Conservation (phyloP, 2,113 vertebrate genomes). For the Apistogramma diplotaenia region DNA sequence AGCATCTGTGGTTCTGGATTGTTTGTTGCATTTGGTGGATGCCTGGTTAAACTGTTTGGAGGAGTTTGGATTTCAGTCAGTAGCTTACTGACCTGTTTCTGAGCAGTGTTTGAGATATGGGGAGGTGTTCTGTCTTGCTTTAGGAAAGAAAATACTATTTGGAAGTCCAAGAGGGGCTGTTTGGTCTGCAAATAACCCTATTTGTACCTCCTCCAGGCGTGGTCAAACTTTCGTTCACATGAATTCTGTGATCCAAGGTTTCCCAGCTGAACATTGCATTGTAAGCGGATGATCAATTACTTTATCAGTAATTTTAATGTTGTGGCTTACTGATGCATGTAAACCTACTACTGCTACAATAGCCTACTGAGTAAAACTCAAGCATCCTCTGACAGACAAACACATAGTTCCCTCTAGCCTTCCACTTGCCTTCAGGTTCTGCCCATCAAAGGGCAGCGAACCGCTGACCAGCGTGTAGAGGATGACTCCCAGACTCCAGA, state of each 20-base stretch:
- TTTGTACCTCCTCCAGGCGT: background rate
- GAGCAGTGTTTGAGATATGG: background rate
- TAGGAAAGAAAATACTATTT: background rate
- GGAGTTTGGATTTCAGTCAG: background rate
- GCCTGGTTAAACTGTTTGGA: background rate
- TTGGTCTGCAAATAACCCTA: background rate
- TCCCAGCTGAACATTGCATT: background rate
- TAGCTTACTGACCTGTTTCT: background rate
- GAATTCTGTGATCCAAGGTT: background rate
- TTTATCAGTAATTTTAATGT: background rate
- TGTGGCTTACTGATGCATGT: background rate
- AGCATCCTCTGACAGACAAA: background rate
- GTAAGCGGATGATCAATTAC: background rate
- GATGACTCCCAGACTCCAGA: conserved; percentile 94
- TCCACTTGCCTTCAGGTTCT: conserved; percentile 89
- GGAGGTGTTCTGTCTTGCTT: background rate
- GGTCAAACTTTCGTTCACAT: background rate
- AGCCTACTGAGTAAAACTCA: background rate
- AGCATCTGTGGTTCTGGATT: background rate
- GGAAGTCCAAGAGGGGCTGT: background rate
- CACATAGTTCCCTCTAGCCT: background rate
- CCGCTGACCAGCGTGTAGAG: conserved; percentile 93
- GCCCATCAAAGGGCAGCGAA: conserved; percentile 91
- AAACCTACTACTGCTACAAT: background rate
- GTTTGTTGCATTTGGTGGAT: background rate